Evolutionary conservation across 2,113 vertebrate species (phyloP).

Genomic region (Motacilla alba): DNA sequence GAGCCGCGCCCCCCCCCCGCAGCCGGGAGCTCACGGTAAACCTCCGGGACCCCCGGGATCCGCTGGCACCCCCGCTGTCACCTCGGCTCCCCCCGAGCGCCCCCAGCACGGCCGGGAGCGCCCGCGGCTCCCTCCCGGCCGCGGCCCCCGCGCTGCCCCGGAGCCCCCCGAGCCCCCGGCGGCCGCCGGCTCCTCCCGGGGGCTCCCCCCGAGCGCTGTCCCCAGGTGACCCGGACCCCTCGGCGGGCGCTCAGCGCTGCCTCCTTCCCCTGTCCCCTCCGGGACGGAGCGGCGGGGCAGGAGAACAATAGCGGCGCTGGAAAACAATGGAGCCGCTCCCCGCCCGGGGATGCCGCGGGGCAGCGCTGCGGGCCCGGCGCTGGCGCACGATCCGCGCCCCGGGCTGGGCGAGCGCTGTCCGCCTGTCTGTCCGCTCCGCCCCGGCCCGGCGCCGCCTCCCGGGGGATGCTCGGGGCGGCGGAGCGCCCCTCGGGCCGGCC

Average conservation of each 20-base stretch:
- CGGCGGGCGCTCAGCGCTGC: rapidly evolving
- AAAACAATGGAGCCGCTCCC: conserved; percentile 29
- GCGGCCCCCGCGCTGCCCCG: neutral
- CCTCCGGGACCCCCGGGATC: no score
- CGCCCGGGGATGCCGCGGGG: neutral
- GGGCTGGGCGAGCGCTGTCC: neutral
- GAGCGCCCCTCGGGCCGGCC: neutral
- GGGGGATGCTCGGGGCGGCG: neutral
- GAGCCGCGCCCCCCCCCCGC: neutral
- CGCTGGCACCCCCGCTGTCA: neutral
- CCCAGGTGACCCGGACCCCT: neutral
- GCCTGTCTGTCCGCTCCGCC: no score
- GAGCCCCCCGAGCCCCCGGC: neutral
- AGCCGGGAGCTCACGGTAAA: neutral
- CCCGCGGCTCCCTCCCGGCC: neutral
- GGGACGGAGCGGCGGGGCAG: neutral
- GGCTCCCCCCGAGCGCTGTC: neutral
- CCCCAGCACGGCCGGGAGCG: neutral
- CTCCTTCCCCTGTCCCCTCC: neutral
- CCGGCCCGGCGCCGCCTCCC: no score
- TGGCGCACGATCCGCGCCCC: neutral
- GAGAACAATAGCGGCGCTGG: conserved; percentile 32
- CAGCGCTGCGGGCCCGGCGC: no score
- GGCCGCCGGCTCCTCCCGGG: neutral
- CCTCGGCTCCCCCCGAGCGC: neutral